These are phyloP conservation scores for Gryllus longicercus DNA, from an alignment of 2,888 invertebrate genomes.

Conservation along the genomic window DNA sequence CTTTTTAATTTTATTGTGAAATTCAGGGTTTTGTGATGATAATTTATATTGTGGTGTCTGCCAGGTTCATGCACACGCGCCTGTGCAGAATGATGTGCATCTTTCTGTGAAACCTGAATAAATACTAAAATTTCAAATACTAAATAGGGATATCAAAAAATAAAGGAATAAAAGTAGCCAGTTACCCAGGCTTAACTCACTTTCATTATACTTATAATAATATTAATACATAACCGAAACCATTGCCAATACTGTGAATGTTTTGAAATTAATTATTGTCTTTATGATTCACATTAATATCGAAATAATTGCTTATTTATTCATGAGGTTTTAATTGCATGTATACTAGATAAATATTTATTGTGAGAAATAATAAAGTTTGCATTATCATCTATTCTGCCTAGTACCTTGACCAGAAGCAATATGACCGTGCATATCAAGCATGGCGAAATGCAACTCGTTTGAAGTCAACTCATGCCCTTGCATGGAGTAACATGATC, in stretches of 20 bases:
- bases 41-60: too few relatives aligned
- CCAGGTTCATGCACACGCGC: fast-evolving
- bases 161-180: too few relatives aligned
- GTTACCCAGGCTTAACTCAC: too few relatives aligned
- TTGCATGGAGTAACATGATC: slow-evolving; percentile 90
- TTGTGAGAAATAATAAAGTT: background rate
- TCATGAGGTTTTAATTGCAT: background rate
- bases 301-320: background rate
- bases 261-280: background rate
- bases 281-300: slow-evolving; percentile 37
- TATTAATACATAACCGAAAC: too few relatives aligned
- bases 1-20: too few relatives aligned
- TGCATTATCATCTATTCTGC: slow-evolving; percentile 38
- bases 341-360: background rate
- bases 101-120: too few relatives aligned
- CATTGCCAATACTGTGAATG: too few relatives aligned
- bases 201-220: too few relatives aligned
- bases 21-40: too few relatives aligned
- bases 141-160: too few relatives aligned
- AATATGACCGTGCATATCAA: slow-evolving; percentile 68
- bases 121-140: too few relatives aligned
- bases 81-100: too few relatives aligned
- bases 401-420: slow-evolving; percentile 75
- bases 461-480: slow-evolving; percentile 71
- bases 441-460: slow-evolving; percentile 80